phyloP scores from a whole-genome alignment of 2,113 vertebrate genomes.

The Phasianus colchicus region DNA sequence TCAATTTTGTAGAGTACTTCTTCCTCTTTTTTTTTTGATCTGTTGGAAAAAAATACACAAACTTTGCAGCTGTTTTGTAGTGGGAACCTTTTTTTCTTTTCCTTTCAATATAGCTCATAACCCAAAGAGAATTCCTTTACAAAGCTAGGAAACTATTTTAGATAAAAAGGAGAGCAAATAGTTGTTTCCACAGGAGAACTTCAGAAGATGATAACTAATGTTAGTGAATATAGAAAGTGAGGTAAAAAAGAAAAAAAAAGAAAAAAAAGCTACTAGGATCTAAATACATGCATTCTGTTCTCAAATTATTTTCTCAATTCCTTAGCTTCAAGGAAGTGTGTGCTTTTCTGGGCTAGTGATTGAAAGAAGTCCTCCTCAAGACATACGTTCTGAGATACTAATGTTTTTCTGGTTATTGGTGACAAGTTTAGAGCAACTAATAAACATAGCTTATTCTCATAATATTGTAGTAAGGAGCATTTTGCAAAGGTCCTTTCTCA shows the following conservation, averaged over 20 bases:
- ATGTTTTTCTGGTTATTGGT: not conserved
- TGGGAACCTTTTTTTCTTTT: not conserved
- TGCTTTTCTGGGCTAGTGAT: not conserved
- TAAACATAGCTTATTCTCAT: not conserved
- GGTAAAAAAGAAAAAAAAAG: not conserved
- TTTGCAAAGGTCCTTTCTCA: not conserved
- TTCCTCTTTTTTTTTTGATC: not conserved
- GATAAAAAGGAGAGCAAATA: not conserved
- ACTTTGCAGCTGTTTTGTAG: not conserved
- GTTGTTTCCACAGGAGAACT: not conserved
- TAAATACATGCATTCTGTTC: not conserved
- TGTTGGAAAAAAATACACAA: not conserved
- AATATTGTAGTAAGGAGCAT: not conserved
- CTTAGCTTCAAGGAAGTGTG: not conserved
- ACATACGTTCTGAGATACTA: not conserved
- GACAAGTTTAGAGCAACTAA: not conserved
- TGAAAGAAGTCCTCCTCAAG: not conserved
- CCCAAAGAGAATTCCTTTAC: not conserved
- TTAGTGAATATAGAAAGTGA: not conserved
- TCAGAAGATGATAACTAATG: not conserved
- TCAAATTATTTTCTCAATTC: not conserved
- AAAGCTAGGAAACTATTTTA: not conserved
- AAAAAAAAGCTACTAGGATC: not conserved
- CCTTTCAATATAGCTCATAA: not conserved
- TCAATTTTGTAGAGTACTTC: not conserved